Conservation (phyloP, 2,797 vertebrate genomes). For the Hippopotamyrus pictus region DNA sequence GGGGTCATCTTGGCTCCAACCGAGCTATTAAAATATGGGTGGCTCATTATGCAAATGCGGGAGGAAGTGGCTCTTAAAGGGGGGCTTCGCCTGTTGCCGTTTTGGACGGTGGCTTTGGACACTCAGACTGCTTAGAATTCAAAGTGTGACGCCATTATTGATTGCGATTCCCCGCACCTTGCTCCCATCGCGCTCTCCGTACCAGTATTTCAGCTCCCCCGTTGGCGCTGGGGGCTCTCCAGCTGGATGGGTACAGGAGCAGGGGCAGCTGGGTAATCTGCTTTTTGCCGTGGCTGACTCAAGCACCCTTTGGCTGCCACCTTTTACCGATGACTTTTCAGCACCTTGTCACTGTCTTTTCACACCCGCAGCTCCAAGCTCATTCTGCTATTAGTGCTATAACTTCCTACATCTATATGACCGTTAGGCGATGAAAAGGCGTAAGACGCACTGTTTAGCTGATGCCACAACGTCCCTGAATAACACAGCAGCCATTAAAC, state of each 20-base stretch:
- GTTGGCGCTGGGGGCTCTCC: neutral
- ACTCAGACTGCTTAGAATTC: slow-evolving; percentile 44
- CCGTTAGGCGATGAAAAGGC: neutral
- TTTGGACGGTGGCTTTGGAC: slow-evolving; percentile 21
- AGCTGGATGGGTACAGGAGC: neutral
- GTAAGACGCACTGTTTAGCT: neutral
- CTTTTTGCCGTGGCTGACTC: neutral
- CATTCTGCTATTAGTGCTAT: neutral
- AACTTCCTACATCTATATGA: neutral
- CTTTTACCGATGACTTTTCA: neutral
- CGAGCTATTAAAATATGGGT: neutral
- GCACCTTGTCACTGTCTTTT: neutral
- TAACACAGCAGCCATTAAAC: neutral
- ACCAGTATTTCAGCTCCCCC: neutral
- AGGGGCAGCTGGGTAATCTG: neutral
- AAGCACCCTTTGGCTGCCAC: neutral
- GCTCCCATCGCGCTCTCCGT: slow-evolving; percentile 14
- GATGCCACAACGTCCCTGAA: neutral
- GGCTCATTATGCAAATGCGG: neutral
- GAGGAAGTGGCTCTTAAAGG: neutral
- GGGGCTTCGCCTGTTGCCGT: slow-evolving; percentile 5
- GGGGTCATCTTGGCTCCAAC: slow-evolving; percentile 3
- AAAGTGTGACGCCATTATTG: slow-evolving; percentile 39
- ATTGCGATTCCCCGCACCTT: slow-evolving; percentile 30
- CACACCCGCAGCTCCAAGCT: neutral